Evolutionary conservation across 2,113 vertebrate species (phyloP), one percentile per base, ranked within the genome.

Genomic region (Microtus richardsoni): DNA sequence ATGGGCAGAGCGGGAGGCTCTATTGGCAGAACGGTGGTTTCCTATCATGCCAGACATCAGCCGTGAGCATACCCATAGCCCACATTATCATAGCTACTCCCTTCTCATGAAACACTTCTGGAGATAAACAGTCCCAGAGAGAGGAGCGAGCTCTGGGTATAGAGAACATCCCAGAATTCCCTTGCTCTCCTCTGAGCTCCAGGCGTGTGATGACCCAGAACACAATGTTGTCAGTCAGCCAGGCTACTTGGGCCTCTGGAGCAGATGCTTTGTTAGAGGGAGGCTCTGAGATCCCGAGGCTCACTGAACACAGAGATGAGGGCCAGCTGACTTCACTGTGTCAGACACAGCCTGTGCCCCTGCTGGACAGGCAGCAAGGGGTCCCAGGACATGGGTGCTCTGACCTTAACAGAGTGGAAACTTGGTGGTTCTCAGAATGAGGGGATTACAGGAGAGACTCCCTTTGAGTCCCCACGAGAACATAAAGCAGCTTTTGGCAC

Each of bases 201-300:
- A 2, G 54, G 60, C 0, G 0, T 52, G 1, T 3, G 49, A 58
- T 26, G 78, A 71, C 39, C 1, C 4, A 82, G 36, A 58, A 66
- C 83, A 88, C 87, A 89, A 83, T 73, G 26, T 66, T 91, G 60
- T 93, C 91, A 91, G 84, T 74, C 83, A 84, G 49, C 68, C 0
- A 33, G 1, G 11, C 39, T 47, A 1, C 22, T 8, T 39, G 77
- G 13, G 28, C 33, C 24, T 33, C 77, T 41, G 44, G 44, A 77
- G 5, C 13, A 11, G 19, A 12, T 52, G 26, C 1, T 47, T 47
- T 66, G 62, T 19, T 17, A 91, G 8, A 91, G 16, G 52, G 39
- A 86, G 0, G 19, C 26, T 39, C 17, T 21, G 4, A 52, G 62
- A 64, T 41, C 26, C 21, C 12, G 60, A 41, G 44, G n/a, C 36